phyloP scores from a whole-genome alignment of 1,140 invertebrate genomes.

The Zelostemma sp. region DNA sequence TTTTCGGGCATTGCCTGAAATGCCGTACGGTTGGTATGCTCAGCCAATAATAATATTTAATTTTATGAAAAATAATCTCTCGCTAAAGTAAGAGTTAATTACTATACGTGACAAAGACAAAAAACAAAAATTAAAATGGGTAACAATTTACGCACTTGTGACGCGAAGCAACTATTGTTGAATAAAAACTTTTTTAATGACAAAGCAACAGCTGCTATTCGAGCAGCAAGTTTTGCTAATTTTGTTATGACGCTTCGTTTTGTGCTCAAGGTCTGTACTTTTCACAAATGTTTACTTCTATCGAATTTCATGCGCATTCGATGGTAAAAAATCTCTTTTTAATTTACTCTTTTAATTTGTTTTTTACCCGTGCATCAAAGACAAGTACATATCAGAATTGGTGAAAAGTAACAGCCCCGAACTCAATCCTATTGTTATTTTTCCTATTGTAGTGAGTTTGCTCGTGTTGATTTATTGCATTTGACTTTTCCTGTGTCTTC shows the following conservation, averaged over 20 bases:
- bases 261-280: slow-evolving; percentile 6
- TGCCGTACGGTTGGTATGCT: too few species aligned
- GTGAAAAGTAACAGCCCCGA: not conserved
- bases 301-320: not conserved
- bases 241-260: not conserved
- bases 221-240: slow-evolving; percentile 50
- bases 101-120: too few species aligned
- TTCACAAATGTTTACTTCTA: slow-evolving; percentile 8
- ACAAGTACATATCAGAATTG: not conserved
- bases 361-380: too few species aligned
- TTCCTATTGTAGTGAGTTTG: too few species aligned
- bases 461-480: not conserved
- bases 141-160: slow-evolving; percentile 19
- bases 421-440: too few species aligned
- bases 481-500: not conserved
- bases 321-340: slow-evolving; percentile 2
- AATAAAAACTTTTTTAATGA: not conserved
- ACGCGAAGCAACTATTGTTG: slow-evolving; percentile 1
- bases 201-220: slow-evolving; percentile 25
- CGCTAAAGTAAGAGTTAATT: not conserved
- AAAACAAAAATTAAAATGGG: slow-evolving; percentile 24
- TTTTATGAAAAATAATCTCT: slow-evolving; percentile 6
- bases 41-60: slow-evolving; percentile 34
- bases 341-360: slow-evolving; percentile 14
- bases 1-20: too few species aligned